Conservation (phyloP, 2,113 vertebrate species). For the Dicerorhinus sumatrensis region DNA sequence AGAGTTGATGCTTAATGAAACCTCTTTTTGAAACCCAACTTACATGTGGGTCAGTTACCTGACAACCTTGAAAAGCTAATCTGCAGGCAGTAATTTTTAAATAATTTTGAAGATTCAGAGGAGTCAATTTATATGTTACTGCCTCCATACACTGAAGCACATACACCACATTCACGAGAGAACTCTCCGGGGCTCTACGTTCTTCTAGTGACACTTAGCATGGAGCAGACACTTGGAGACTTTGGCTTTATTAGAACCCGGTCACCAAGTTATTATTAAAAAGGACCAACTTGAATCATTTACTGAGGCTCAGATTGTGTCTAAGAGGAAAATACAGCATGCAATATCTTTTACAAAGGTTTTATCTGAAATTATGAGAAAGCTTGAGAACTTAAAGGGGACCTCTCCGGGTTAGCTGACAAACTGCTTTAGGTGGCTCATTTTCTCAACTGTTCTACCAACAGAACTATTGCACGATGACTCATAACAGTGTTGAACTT, state of each 20-base stretch:
- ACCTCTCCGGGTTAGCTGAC: background rate
- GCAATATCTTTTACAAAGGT: background rate
- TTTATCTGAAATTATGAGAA: background rate
- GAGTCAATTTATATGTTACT: background rate
- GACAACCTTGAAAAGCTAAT: background rate
- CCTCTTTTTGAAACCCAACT: background rate
- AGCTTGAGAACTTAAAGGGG: background rate
- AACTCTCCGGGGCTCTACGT: background rate
- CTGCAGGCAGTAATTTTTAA: background rate
- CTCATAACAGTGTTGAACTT: background rate
- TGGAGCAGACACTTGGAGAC: background rate
- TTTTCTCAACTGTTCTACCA: background rate
- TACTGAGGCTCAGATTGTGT: background rate
- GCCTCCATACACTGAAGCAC: background rate
- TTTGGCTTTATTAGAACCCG: background rate
- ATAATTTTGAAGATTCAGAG: background rate
- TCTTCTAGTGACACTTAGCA: background rate
- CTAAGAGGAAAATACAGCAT: background rate
- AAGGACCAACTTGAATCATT: background rate
- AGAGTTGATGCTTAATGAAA: background rate
- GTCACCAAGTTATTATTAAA: background rate
- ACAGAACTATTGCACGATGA: background rate
- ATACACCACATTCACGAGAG: accelerated
- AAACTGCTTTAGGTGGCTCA: background rate
- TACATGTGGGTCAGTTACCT: background rate